Percentiles rank a stretch among this genome's conserved stretches.
Conservation (phyloP, 2,888 invertebrate genomes). For the Polietes domitor region DNA sequence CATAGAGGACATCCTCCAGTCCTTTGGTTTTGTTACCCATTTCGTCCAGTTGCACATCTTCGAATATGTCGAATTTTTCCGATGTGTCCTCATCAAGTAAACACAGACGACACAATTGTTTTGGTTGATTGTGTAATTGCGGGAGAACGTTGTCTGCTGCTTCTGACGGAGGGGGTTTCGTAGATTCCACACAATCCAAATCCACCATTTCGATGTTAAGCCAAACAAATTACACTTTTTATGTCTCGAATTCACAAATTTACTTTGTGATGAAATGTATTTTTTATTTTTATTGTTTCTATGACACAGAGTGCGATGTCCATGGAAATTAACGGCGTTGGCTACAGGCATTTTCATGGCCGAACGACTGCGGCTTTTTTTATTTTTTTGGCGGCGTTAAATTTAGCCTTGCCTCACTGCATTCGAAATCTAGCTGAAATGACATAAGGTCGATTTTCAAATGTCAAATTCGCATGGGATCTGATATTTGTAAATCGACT, state of each 20-base stretch:
- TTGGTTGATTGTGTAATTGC: constrained; percentile 12
- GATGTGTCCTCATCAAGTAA: constrained; percentile 83
- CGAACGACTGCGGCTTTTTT: too few species aligned
- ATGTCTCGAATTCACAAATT: background rate
- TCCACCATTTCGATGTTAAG: constrained; percentile 67
- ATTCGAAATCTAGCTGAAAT: too few species aligned
- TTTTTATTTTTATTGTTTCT: background rate
- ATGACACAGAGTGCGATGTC: too few species aligned
- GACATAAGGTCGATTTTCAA: too few species aligned
- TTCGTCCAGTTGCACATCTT: constrained; percentile 79
- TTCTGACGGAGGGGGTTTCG: constrained; percentile 28
- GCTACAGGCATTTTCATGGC: too few species aligned
- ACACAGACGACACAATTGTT: constrained; percentile 84
- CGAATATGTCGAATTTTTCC: constrained; percentile 85
- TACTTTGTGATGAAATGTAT: background rate
- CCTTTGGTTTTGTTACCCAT: constrained; percentile 69
- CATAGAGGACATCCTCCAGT: constrained; percentile 82
- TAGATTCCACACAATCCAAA: constrained; percentile 40
- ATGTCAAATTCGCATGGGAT: too few species aligned
- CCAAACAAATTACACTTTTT: too few species aligned
- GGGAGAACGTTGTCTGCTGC: background rate
- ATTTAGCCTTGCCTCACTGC: too few species aligned
- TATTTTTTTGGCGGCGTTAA: too few species aligned
- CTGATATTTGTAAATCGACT: too few species aligned
- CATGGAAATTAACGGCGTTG: too few species aligned